Evolutionary conservation across 92 coral and sea anemone species (phyloP).

Genomic region (Montipora capitata): DNA sequence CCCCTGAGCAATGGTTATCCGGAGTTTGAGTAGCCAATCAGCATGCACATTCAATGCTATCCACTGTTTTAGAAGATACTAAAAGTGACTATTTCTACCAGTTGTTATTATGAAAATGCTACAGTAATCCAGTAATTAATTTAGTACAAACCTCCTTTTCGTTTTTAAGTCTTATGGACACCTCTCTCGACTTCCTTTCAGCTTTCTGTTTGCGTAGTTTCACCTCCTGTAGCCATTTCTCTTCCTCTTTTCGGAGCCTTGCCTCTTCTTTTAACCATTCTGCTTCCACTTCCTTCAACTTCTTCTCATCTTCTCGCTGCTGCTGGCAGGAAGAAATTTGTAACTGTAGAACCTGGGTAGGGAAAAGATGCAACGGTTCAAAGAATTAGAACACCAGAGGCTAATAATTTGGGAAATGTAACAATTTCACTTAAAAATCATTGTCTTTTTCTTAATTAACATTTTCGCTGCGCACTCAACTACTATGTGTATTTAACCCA

Average conservation of each 20-base stretch:
- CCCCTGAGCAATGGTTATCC: too few relatives aligned
- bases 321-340: conserved; percentile 89
- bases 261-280: conserved; percentile 97
- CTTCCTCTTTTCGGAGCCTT: conserved; percentile 88
- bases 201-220: conserved; percentile 89
- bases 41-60: too few relatives aligned
- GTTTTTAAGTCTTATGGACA: conserved; percentile 90
- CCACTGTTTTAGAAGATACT: too few relatives aligned
- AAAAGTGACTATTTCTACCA: too few relatives aligned
- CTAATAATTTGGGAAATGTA: too few relatives aligned
- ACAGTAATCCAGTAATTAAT: too few relatives aligned
- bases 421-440: too few relatives aligned
- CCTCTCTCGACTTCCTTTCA: conserved; percentile 91
- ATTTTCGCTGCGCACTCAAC: too few relatives aligned
- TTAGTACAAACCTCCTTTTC: conserved; percentile 84
- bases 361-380: background rate
- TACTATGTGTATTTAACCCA: too few relatives aligned
- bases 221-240: conserved; percentile 89
- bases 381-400: background rate
- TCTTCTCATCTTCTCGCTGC: conserved; percentile 87
- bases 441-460: too few relatives aligned
- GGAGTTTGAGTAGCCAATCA: too few relatives aligned
- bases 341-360: conserved; percentile 81
- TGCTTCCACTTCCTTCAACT: conserved; percentile 94
- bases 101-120: too few relatives aligned